Conservation (phyloP, 2,888 invertebrate species). For the Ptilodon capucinus region DNA sequence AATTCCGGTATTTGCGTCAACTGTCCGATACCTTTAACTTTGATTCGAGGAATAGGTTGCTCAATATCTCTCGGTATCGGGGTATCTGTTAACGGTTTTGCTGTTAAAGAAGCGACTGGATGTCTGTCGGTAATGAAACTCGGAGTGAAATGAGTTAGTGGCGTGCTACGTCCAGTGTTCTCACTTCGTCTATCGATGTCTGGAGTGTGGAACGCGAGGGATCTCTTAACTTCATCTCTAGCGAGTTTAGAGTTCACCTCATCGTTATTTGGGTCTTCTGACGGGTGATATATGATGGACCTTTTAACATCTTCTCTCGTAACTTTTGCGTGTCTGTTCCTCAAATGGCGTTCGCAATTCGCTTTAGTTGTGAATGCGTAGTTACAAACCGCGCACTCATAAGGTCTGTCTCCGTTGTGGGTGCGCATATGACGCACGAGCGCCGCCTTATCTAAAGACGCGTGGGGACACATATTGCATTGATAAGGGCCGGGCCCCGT, state of each 20-base stretch:
- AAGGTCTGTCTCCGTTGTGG: constrained; percentile 97
- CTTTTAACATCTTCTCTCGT: constrained; percentile 94
- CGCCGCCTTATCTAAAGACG: constrained; percentile 94
- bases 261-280: constrained; percentile 91
- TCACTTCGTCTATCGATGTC: constrained; percentile 74
- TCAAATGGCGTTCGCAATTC: constrained; percentile 96
- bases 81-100: constrained; percentile 63
- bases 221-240: constrained; percentile 81
- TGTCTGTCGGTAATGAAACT: constrained; percentile 74
- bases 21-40: constrained; percentile 85
- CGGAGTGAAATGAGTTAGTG: constrained; percentile 70
- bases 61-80: constrained; percentile 68
- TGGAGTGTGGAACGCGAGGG: constrained; percentile 79
- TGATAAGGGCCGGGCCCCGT: constrained; percentile 91
- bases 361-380: constrained; percentile 99
- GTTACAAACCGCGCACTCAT: constrained; percentile 96
- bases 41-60: constrained; percentile 72
- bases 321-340: constrained; percentile 94
- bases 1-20: constrained; percentile 82
- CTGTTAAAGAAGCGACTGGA: constrained; percentile 61
- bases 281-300: constrained; percentile 93
- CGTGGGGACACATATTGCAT: constrained; percentile 96
- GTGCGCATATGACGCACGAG: constrained; percentile 95
- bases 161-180: constrained; percentile 65
- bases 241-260: constrained; percentile 83